Base-by-base conservation (phyloP, 2,888 invertebrate species). In the Ephialtes manifestator region DNA sequence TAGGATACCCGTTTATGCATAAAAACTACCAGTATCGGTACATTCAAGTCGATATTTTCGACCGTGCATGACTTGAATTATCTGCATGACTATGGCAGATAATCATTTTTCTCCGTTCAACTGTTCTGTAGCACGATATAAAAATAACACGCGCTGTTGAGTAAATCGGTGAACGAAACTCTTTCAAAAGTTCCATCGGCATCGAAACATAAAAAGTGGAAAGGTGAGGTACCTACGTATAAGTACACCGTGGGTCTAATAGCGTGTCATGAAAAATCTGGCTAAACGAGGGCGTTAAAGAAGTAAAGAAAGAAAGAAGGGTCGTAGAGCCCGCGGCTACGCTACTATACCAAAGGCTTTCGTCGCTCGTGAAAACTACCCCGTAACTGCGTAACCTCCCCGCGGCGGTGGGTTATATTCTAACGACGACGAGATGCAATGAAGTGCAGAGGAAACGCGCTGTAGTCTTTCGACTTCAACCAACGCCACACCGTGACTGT, bases 201-300 rank as follows among this genome's bases (percentile, higher is more conserved):
- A 68, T 48, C 13, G 68, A 68, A 68, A 68, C 8, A 24, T 24
- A 46, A 53, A 76, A 53, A 20, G 58, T 48, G 48, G 18, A 31
- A 60, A 75, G 28, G 46, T 11, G 11, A n/a, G 39, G 65, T 43
- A 31, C 55, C 13, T 39, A 58, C 24, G 58, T 60, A 31, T 53
- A 35, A 74, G 58, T 67, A 63, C 75, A 31, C 28, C 31, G 35
- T 55, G n/a, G 65, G 39, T 75, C 53, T 60, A 68, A 83, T 79
- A 60, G 58, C 15, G 53, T 55, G 43, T 24, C 77, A 51, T 72
- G 60, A 80, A 86, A 86, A 86, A 79, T 85, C 81, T 76, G 48
- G 46, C 20, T 43, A 24, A 77, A 76, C 60, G 76, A 84, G 68
- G 48, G 35, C 48, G 43, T 71, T 53, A 65, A 80, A 53, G 72